Evolutionary conservation across 2,888 invertebrate genomes (phyloP).

Genomic region (Cremastinae sp.): DNA sequence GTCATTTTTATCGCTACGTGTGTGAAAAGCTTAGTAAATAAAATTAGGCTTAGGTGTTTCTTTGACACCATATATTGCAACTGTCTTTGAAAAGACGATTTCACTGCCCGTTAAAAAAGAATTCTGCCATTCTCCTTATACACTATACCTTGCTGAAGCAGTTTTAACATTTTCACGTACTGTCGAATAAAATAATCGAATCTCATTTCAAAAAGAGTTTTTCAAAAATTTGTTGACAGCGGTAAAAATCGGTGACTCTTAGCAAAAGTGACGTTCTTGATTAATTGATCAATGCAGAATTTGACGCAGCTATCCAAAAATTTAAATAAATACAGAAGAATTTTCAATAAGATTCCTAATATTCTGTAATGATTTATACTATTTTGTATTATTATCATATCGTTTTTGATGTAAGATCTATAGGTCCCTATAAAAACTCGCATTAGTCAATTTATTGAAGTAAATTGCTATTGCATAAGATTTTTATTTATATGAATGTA

Average conservation of each 20-base stretch:
- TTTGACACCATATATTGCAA: slow-evolving; percentile 57
- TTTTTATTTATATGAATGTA: slow-evolving; percentile 75
- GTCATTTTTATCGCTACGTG: slow-evolving; percentile 55
- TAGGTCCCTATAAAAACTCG: slow-evolving; percentile 56
- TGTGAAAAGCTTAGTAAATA: slow-evolving; percentile 39
- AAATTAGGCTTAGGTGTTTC: slow-evolving; percentile 52
- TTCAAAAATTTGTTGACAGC: slow-evolving; percentile 14
- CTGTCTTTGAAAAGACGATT: slow-evolving; percentile 44
- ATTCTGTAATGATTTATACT: slow-evolving; percentile 75
- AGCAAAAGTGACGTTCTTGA: no score
- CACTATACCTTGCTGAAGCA: slow-evolving; percentile 21
- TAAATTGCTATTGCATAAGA: slow-evolving; percentile 71
- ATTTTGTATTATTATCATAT: slow-evolving; percentile 70
- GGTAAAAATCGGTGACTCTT: no score
- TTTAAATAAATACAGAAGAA: not conserved
- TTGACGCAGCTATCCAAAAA: slow-evolving; percentile 59
- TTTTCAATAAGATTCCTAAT: slow-evolving; percentile 67
- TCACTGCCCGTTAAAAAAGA: slow-evolving; percentile 38
- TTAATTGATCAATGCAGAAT: slow-evolving; percentile 25
- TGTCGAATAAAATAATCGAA: slow-evolving; percentile 38
- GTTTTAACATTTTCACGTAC: slow-evolving; percentile 25
- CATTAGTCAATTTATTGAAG: slow-evolving; percentile 59
- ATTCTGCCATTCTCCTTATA: not conserved
- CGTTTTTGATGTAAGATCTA: slow-evolving; percentile 66
- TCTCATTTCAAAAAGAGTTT: slow-evolving; percentile 15